Evolutionary conservation across 1,140 invertebrate genomes (phyloP).

Genomic region (Cotesia vestalis): DNA sequence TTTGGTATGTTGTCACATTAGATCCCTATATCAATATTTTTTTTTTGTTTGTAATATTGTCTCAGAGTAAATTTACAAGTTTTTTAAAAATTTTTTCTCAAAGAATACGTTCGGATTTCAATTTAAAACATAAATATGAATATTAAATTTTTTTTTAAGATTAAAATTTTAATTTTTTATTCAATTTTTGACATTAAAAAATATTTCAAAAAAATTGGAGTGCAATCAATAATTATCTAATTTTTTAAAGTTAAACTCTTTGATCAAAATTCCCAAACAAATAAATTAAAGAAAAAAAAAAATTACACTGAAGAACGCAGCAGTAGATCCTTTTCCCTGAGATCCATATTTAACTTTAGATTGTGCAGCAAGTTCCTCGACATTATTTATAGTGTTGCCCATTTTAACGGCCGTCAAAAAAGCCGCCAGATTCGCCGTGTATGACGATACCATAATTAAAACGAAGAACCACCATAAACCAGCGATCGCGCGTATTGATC

Average conservation of each 20-base stretch:
- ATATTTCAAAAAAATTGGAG: no score
- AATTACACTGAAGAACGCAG: slow-evolving; percentile 75
- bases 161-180: no score
- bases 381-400: slow-evolving; percentile 84
- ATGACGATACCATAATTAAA: slow-evolving; percentile 95
- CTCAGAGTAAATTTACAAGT: neutral
- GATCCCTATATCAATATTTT: slow-evolving; percentile 63
- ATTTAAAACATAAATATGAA: neutral
- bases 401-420: slow-evolving; percentile 90
- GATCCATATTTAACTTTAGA: slow-evolving; percentile 89
- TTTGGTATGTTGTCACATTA: slow-evolving; percentile 76
- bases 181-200: no score
- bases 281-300: slow-evolving; percentile 9
- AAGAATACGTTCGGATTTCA: neutral
- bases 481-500: slow-evolving; percentile 80
- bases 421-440: slow-evolving; percentile 95
- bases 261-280: neutral
- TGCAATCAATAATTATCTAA: no score
- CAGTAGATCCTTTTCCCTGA: slow-evolving; percentile 78
- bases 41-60: no score
- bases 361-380: slow-evolving; percentile 90
- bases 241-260: no score
- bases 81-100: neutral
- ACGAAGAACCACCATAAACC: slow-evolving; percentile 97
- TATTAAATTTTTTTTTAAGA: no score